These are phyloP conservation scores for Cyrtonyx montezumae DNA, from an alignment of 2,113 vertebrate genomes.

Conservation along the genomic window DNA sequence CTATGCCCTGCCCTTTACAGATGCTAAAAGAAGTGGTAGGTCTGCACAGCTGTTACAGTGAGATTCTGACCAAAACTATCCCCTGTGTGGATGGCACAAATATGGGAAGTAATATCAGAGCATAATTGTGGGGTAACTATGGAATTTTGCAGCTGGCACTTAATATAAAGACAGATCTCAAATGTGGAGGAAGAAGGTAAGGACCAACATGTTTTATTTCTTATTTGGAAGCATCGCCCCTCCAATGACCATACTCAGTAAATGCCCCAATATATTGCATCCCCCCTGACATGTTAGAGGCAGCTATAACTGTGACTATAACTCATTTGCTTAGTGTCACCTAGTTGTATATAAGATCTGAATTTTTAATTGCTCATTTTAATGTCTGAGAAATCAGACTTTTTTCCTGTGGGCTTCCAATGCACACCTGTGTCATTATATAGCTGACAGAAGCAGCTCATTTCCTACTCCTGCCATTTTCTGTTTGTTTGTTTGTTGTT, in stretches of 20 bases:
- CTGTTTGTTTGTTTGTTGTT: neutral
- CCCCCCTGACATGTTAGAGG: neutral
- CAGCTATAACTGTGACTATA: neutral
- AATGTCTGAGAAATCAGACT: neutral
- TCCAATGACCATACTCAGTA: neutral
- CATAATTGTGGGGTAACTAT: fast-evolving
- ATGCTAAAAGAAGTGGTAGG: neutral
- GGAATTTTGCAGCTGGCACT: neutral
- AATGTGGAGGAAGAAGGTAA: slow-evolving; percentile 24
- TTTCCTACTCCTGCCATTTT: neutral
- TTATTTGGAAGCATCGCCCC: neutral
- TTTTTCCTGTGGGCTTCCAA: neutral
- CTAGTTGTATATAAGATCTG: neutral
- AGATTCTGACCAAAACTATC: neutral
- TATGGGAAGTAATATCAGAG: neutral
- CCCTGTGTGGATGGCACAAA: neutral
- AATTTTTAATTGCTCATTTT: neutral
- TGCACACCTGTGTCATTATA: neutral
- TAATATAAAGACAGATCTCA: neutral
- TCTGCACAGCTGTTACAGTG: neutral
- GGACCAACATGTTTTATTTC: neutral
- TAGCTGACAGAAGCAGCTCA: neutral
- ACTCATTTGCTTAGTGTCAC: neutral
- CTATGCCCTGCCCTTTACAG: neutral
- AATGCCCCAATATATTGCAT: neutral